A percentile compares a stretch with the other conserved stretches of the same genome.
These are phyloP conservation scores for Torymus texanus DNA, from an alignment of 2,888 invertebrate genomes.

Conservation along the genomic window DNA sequence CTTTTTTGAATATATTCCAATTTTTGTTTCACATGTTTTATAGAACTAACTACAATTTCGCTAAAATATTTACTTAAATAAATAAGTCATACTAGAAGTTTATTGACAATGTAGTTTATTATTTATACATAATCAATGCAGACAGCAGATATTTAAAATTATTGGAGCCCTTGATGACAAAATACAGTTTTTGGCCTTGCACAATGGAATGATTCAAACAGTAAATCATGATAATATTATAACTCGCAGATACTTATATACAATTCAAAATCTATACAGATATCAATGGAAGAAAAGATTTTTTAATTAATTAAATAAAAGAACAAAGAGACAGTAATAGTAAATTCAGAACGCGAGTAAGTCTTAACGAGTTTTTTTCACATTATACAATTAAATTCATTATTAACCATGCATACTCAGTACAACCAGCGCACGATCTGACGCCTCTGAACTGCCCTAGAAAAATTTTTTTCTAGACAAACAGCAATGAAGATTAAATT, in stretches of 20 bases:
- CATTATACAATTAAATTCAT: slow-evolving; percentile 41
- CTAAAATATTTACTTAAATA: slow-evolving; percentile 3
- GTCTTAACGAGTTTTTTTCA: slow-evolving; percentile 35
- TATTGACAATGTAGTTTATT: slow-evolving; percentile 52
- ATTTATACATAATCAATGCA: slow-evolving; percentile 46
- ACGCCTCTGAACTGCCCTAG: slow-evolving; percentile 40
- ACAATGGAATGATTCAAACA: slow-evolving; percentile 54
- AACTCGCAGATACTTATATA: slow-evolving; percentile 48
- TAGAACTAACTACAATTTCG: not conserved
- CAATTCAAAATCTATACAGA: slow-evolving; percentile 51
- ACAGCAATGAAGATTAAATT: slow-evolving; percentile 32
- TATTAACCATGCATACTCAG: slow-evolving; percentile 40
- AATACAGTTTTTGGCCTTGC: slow-evolving; percentile 49
- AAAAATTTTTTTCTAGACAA: slow-evolving; percentile 35
- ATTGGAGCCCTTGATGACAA: slow-evolving; percentile 29
- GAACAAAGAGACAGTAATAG: slow-evolving; percentile 21
- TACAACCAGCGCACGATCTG: slow-evolving; percentile 46
- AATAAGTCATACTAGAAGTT: slow-evolving; percentile 28
- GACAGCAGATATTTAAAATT: slow-evolving; percentile 39
- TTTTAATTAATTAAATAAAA: slow-evolving; percentile 35
- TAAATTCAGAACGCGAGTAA: slow-evolving; percentile 36
- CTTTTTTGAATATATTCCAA: too few species aligned
- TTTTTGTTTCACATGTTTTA: slow-evolving; percentile 2
- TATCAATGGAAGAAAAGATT: slow-evolving; percentile 48
- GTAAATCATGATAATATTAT: slow-evolving; percentile 32